Evolutionary conservation across 2,888 invertebrate genomes (phyloP).

Genomic region (Argynnis bischoffii): DNA sequence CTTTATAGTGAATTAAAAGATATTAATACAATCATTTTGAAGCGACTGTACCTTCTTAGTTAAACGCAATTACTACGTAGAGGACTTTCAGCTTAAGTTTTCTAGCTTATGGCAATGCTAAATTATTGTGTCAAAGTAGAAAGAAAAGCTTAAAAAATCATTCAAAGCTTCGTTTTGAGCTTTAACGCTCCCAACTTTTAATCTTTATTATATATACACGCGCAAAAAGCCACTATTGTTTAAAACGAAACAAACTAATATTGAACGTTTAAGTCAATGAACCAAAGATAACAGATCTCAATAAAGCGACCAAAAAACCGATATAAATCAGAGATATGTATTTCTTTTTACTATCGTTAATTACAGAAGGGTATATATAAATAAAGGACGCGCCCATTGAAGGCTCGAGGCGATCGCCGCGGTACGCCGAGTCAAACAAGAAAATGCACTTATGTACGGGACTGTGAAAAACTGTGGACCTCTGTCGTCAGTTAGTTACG

Average conservation of each 20-base stretch:
- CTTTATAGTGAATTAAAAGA: no score
- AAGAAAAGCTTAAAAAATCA: no score
- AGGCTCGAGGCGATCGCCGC: conserved; percentile 68
- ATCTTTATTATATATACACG: no score
- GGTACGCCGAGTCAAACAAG: conserved; percentile 79
- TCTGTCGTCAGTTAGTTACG: conserved; percentile 74
- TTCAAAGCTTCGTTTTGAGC: no score
- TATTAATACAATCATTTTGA: no score
- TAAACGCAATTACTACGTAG: no score
- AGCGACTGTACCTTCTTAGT: no score
- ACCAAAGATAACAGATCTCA: conserved; percentile 52
- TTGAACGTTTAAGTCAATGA: conserved; percentile 44
- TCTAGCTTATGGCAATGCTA: no score
- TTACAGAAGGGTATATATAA: conserved; percentile 78
- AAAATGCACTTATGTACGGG: conserved; percentile 82
- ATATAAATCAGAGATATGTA: conserved; percentile 73
- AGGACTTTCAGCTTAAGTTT: no score
- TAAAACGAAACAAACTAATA: conserved; percentile 32
- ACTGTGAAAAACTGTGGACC: conserved; percentile 77
- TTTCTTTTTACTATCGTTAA: conserved; percentile 77
- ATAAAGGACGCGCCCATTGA: conserved; percentile 75
- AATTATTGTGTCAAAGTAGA: no score
- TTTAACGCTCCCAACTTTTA: no score
- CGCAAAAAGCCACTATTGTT: conserved; percentile 6
- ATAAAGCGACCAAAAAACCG: conserved; percentile 54